Base-by-base conservation (phyloP, 2,888 invertebrate species). In the Tetanocera ferruginea region DNA sequence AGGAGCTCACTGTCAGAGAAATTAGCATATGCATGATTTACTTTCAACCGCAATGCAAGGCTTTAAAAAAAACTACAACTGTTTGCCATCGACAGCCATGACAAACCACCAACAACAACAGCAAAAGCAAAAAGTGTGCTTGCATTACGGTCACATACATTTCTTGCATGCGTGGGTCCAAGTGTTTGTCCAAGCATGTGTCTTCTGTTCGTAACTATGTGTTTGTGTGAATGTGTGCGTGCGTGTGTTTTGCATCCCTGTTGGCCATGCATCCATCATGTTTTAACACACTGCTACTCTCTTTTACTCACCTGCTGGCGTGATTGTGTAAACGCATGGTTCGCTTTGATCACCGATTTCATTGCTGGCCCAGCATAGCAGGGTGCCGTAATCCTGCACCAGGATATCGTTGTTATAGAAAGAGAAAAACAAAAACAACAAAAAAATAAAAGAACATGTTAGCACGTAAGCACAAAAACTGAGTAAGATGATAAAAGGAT, bases 291-390 rank as follows among this genome's bases (percentile, higher is more conserved):
- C 64, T 19, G n/a, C 19, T 3, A 8, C 70, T 31, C 51, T 52
- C 14, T 25, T 73, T 77, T 78, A 86, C 89, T 88, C 89, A 92
- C 95, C 95, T 86, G 95, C 94, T 71, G 95, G 94, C 82, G 93
- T 93, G 82, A 95, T 92, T 86, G 93, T 93, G 88, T 93, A 95
- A 70, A 94, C 92, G 87, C 95, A 95, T 0, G 95, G 95, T 79
- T 93, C 93, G 82, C 91, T 91, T 88, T 95, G 95, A 81, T 92
- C 90, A 69, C 95, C 95, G 82, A 94, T 93, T 86, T 94, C 93
- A 88, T 95, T 95, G 84, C 90, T 91, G 9, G 93, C 95, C 93
- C 94, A 94, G 86, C 95, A 95, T 60, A 94, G 91, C 55, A 95
- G 90, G 25, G 94, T 94, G 34, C 95, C 95, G 85, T 95, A 95